Evolutionary conservation across 2,888 invertebrate genomes (phyloP), one percentile per base, ranked within the genome.

Genomic region (Caradrina clavipalpis): DNA sequence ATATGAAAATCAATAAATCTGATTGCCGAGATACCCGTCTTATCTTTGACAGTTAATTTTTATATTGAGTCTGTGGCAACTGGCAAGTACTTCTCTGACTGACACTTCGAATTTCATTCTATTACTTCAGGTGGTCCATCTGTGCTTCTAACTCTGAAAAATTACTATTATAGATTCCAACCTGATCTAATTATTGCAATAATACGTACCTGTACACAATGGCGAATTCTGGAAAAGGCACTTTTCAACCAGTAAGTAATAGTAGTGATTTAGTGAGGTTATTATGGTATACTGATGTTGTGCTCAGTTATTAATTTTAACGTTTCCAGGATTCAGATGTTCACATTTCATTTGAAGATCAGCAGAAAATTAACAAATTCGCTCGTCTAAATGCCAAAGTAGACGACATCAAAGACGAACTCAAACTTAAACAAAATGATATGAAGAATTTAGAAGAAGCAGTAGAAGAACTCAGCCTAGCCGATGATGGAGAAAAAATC

Each of bases 341-440:
- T 72, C 98, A 99, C 91, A 99, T 99, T 85, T 98, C 99, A 0
- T 98, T 97, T 89, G 99, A 99, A 92, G 99, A 99, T 95, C 99
- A 99, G 94, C 98, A 98, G 89, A 99, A 98, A 95, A 99, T 99
- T 78, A 99, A 99, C 93, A 98, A 97, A 91, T 99, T 99, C 94
- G 99, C 99, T 1, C 97, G 98, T 74, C 97, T 98, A 78, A 99
- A 99, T 96, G 99, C 99, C 0, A 98, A 98, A 92, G 97, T 99
- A 87, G 98, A 99, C 86, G 99, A 99, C 90, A 96, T 98, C 17
- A 99, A 98, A 91, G 98, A 98, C 82, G 99, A 99, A 92, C 94
- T 99, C 47, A 98, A 98, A 95, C 94, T 96, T 47, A 98, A 98
- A 95, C 97, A 98, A 97, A 99, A 98, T 93, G 98, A 99, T 87